A percentile compares a stretch with the other conserved stretches of the same genome.
Conservation (phyloP, 2,888 invertebrate genomes). For the Poecilus cupreus region DNA sequence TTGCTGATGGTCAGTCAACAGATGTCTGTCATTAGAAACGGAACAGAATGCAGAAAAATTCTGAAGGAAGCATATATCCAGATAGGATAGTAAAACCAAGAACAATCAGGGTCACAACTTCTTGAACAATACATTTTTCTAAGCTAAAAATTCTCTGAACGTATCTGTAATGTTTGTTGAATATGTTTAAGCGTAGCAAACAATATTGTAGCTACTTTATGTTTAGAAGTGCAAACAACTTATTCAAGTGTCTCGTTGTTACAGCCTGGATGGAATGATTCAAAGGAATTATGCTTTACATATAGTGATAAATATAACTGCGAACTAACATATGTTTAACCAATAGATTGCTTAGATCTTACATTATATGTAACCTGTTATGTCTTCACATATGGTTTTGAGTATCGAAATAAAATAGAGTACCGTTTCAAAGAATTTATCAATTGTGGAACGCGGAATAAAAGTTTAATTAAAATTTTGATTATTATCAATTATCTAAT, state of each 20-base stretch:
- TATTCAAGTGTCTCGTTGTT: constrained; percentile 31
- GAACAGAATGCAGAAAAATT: too few relatives aligned
- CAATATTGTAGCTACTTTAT: constrained; percentile 30
- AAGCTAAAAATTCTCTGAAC: too few relatives aligned
- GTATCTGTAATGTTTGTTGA: neutral
- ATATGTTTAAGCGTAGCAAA: constrained; percentile 15
- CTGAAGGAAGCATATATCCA: too few relatives aligned
- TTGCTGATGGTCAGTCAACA: too few relatives aligned
- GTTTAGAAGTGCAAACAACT: constrained; percentile 13
- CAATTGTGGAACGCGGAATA: neutral
- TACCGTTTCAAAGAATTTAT: neutral
- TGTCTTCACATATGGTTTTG: constrained; percentile 20
- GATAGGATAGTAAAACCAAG: too few relatives aligned
- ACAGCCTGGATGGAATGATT: constrained; percentile 14
- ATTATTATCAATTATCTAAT: neutral
- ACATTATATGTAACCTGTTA: constrained; percentile 30
- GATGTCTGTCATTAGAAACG: too few relatives aligned
- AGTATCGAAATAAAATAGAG: neutral
- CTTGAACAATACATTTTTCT: too few relatives aligned
- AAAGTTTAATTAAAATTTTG: neutral
- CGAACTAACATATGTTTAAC: constrained; percentile 19
- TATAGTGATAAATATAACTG: constrained; percentile 25
- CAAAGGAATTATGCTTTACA: constrained; percentile 31
- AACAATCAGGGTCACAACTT: too few relatives aligned
- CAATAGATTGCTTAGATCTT: constrained; percentile 20